These are phyloP conservation scores for Gnatocerus cornutus DNA, from an alignment of 2,888 invertebrate genomes.

Conservation along the genomic window DNA sequence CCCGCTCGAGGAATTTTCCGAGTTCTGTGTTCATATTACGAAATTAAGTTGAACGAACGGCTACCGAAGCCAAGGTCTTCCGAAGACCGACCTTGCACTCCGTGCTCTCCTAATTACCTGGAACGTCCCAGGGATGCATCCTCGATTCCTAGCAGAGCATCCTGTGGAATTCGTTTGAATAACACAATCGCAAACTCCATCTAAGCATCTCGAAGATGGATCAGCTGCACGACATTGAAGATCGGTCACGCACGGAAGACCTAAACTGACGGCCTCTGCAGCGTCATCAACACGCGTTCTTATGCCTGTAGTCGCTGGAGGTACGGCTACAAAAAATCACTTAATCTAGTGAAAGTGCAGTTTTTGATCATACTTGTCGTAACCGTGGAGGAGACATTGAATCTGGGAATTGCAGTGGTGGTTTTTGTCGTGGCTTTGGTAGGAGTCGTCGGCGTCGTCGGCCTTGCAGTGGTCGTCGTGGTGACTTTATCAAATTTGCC, in stretches of 20 bases:
- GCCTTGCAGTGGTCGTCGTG: constrained; percentile 41
- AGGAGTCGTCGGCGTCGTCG: too few relatives aligned
- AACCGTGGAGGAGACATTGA: constrained; percentile 10
- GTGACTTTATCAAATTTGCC: constrained; percentile 60
- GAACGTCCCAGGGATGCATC: constrained; percentile 90
- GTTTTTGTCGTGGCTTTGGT: constrained; percentile 55
- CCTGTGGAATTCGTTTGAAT: constrained; percentile 75
- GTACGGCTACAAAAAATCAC: constrained; percentile 59
- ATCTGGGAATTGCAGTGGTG: constrained; percentile 7
- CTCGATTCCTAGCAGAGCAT: constrained; percentile 83
- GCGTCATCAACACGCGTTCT: constrained; percentile 70
- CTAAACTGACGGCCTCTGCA: constrained; percentile 78
- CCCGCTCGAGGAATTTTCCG: too few relatives aligned
- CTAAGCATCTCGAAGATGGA: constrained; percentile 82
- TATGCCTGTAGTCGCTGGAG: constrained; percentile 64
- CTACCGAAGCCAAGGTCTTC: constrained; percentile 4
- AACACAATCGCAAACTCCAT: constrained; percentile 86
- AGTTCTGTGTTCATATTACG: neutral
- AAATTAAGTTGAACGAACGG: constrained; percentile 32
- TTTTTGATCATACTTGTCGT: constrained; percentile 30
- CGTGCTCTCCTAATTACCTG: constrained; percentile 73
- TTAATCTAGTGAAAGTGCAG: constrained; percentile 31
- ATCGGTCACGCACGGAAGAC: constrained; percentile 83
- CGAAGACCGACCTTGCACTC: constrained; percentile 21
- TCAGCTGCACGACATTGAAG: constrained; percentile 88